Evolutionary conservation across 2,113 vertebrate genomes (phyloP), one percentile per base, ranked within the genome.

Genomic region (Propithecus coquereli): DNA sequence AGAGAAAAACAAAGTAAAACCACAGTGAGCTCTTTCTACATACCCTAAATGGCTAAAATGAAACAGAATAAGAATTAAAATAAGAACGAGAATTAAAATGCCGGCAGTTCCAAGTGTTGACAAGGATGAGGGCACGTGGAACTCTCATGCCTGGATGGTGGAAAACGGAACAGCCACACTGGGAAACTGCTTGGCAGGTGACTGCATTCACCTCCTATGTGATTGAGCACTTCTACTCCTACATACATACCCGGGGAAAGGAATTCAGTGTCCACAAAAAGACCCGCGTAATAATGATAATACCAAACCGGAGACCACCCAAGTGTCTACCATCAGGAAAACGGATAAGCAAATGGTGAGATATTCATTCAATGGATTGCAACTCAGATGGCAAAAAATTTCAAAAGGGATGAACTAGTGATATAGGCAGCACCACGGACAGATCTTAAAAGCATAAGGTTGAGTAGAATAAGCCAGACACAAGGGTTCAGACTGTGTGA

Each of bases 401-500:
- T n/a, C 45, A 30, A 45, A 79, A 71, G 37, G 9, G 9, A 14
- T 25, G 43, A 45, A 45, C n/a, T n/a, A n/a, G 18, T 43, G 50
- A 32, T 20, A 25, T 1, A 32, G 10, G 70, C 12, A 54, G 61
- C 43, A 63, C 11, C 10, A 0, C 0, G 4, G 17, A 25, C 32
- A 17, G 5, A 73, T 30, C 59, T 50, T 18, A 47, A 22, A 80
- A 25, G 30, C 2, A 7, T 8, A 71, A 77, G 0, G 2, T 4
- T n/a, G 71, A 45, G 3, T 5, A 17, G 57, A 50, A 16, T 30
- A 63, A 81, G 17, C 10, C 25, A 63, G 71, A 80, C 11, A 3
- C 1, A 7, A 22, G 52, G 8, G 14, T 63, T 7, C 10, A 1
- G 4, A 6, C 5, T 7, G 1, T 43, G 6, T 3, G 66, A 22